A percentile compares a stretch with the other conserved stretches of the same genome.
These are phyloP conservation scores for Epinotia nisella DNA, from an alignment of 2,888 invertebrate species.

Conservation along the genomic window DNA sequence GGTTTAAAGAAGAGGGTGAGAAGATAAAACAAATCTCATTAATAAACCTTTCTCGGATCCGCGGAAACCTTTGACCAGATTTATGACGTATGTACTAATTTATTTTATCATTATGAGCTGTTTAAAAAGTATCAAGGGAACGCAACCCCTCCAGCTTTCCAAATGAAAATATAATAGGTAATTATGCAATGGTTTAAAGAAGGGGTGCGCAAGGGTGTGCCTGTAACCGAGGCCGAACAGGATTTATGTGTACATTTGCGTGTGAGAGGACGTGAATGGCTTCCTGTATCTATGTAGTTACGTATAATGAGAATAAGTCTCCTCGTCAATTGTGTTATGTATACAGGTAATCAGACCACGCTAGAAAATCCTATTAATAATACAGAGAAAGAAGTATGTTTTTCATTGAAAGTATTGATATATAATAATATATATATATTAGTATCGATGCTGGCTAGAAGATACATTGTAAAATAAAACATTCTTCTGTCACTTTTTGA, in stretches of 20 bases:
- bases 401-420: too few species aligned
- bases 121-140: neutral
- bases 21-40: too few species aligned
- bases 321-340: neutral
- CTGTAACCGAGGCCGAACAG: conserved; percentile 7
- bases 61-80: neutral
- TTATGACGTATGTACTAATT: neutral
- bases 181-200: neutral
- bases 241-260: neutral
- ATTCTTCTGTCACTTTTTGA: too few species aligned
- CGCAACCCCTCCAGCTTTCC: neutral
- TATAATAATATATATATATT: too few species aligned
- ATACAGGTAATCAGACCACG: neutral
- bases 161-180: conserved; percentile 16
- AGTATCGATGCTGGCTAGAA: too few species aligned
- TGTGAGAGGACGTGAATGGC: conserved; percentile 17
- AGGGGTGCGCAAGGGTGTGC: conserved; percentile 22
- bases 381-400: too few species aligned
- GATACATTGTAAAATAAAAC: too few species aligned
- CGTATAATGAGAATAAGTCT: neutral
- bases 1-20: conserved; percentile 8
- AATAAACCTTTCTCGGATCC: neutral
- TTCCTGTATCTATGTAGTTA: conserved; percentile 8
- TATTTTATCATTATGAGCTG: neutral
- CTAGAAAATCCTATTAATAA: neutral